Percentiles rank a stretch among this genome's conserved stretches.
Conservation (phyloP, 1,140 invertebrate genomes). For the Ylistrum balloti region DNA sequence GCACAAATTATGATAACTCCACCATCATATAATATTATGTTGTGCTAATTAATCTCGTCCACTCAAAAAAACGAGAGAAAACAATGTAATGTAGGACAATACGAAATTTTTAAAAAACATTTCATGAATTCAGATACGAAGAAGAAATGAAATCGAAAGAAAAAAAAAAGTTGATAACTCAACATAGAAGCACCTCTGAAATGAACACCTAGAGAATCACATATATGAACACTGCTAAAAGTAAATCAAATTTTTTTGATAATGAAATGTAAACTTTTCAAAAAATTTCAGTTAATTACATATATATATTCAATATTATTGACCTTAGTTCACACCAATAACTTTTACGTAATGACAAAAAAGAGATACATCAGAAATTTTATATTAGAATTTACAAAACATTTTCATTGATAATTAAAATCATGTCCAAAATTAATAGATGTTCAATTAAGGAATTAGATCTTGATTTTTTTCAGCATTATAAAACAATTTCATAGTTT, state of each 20-base stretch:
- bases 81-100: neutral
- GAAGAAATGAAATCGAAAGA: neutral
- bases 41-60: neutral
- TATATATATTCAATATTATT: too few species aligned
- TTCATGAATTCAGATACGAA: neutral
- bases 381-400: too few species aligned
- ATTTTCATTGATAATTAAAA: too few species aligned
- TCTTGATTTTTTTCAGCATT: too few species aligned
- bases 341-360: neutral
- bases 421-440: too few species aligned
- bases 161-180: neutral
- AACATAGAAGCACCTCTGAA: neutral
- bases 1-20: neutral
- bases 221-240: neutral
- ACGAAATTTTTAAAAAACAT: neutral
- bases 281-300: too few species aligned
- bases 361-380: neutral
- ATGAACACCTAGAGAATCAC: neutral
- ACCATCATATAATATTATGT: neutral
- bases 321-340: too few species aligned
- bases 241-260: neutral
- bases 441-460: too few species aligned
- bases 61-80: conserved; percentile 27
- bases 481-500: too few species aligned
- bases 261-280: too few species aligned